A percentile compares a stretch with the other conserved stretches of the same genome.
These are phyloP conservation scores for Coregonus sp. DNA, from an alignment of 2,797 vertebrate genomes.

Conservation along the genomic window DNA sequence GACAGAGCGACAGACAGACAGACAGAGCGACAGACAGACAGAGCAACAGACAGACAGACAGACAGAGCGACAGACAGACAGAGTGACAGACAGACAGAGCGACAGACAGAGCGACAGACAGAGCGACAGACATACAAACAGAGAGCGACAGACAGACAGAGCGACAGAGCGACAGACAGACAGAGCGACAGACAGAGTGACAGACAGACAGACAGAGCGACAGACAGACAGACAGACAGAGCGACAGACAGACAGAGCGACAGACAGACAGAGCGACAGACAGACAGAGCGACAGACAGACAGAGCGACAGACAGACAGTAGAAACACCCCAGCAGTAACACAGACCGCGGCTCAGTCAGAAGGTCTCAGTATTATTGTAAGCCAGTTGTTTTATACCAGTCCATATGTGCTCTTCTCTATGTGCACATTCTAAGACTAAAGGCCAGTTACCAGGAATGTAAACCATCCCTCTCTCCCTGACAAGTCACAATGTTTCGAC, in stretches of 20 bases:
- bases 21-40: constrained; percentile 17
- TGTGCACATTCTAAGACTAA: constrained; percentile 56
- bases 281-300: not conserved
- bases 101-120: constrained; percentile 26
- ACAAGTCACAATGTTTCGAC: constrained; percentile 46
- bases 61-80: constrained; percentile 24
- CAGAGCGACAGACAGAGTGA: not conserved
- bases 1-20: constrained; percentile 9
- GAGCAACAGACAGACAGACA: constrained; percentile 24
- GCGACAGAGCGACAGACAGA: not conserved
- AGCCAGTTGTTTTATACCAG: constrained; percentile 46
- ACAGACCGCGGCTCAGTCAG: not conserved
- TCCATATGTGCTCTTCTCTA: constrained; percentile 58
- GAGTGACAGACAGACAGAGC: constrained; percentile 16
- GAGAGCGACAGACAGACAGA: constrained; percentile 16
- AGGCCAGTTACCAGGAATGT: constrained; percentile 64
- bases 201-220: not conserved
- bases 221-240: too few species aligned
- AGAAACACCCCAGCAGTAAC: constrained; percentile 32
- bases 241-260: too few species aligned
- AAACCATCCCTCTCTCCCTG: constrained; percentile 50
- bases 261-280: constrained; percentile 23
- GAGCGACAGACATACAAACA: too few species aligned
- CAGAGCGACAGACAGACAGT: not conserved
- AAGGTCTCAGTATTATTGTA: constrained; percentile 52